Evolutionary conservation across 2,113 vertebrate species (phyloP).

Genomic region (Calyptommatus sinebrachiatus): DNA sequence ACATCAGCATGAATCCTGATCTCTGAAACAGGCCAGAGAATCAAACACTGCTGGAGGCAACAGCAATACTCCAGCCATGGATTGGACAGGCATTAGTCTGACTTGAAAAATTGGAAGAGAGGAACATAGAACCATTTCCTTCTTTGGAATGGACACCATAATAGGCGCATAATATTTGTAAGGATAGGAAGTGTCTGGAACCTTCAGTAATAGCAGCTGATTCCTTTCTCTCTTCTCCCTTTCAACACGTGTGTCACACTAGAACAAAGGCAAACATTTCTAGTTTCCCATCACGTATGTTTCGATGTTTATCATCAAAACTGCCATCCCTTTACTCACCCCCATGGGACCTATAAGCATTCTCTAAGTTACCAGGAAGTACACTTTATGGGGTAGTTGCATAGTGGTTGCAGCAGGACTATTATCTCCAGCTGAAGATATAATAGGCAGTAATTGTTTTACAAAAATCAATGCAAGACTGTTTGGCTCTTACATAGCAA

Average conservation of each 20-base stretch:
- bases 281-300: background rate
- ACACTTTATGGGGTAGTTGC: background rate
- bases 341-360: background rate
- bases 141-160: background rate
- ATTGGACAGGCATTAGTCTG: background rate
- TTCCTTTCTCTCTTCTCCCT: background rate
- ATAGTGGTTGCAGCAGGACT: background rate
- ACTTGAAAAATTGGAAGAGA: background rate
- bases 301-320: background rate
- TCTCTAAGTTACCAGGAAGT: background rate
- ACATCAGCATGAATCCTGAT: background rate
- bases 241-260: background rate
- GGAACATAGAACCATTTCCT: background rate
- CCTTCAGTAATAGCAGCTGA: background rate
- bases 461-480: constrained; percentile 11
- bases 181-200: background rate
- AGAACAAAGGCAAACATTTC: background rate
- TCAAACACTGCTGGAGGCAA: background rate
- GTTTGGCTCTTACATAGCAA: constrained; percentile 1
- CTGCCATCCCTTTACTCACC: background rate
- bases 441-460: background rate
- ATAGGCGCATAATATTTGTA: background rate
- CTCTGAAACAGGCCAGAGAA: background rate
- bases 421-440: constrained; percentile 8
- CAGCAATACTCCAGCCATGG: background rate